These are phyloP conservation scores for Zaprionus vittiger DNA, from an alignment of 1,140 invertebrate genomes.

Conservation along the genomic window DNA sequence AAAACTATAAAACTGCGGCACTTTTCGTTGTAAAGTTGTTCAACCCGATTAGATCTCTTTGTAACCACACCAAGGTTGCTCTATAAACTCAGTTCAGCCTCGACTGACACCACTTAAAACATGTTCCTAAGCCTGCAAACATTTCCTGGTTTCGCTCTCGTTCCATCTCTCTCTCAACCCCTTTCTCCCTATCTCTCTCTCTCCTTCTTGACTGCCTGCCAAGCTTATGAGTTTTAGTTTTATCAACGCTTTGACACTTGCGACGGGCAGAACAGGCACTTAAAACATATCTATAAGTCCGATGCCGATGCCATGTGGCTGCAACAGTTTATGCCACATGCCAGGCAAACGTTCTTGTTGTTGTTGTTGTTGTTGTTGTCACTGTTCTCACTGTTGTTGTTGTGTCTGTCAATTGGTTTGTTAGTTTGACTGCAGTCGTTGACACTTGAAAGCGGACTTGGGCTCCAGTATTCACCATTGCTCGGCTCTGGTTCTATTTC, in stretches of 20 bases:
- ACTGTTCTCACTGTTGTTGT: conserved; percentile 1
- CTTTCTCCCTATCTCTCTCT: neutral
- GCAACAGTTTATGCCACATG: conserved; percentile 47
- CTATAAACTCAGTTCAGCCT: conserved; percentile 10
- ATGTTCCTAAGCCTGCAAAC: conserved; percentile 1
- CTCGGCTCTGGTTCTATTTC: conserved; percentile 23
- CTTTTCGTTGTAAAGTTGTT: conserved; percentile 1
- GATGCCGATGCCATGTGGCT: conserved; percentile 57
- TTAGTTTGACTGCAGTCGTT: conserved; percentile 72
- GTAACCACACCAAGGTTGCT: conserved; percentile 21
- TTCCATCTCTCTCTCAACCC: neutral
- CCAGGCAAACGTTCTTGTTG: conserved; percentile 28
- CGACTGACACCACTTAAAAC: conserved; percentile 15
- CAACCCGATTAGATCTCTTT: conserved; percentile 1
- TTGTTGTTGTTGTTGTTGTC: conserved; percentile 21
- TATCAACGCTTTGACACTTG: conserved; percentile 72
- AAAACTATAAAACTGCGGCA: conserved; percentile 4
- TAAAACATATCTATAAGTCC: conserved; percentile 56
- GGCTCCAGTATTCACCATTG: conserved; percentile 23
- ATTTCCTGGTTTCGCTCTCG: conserved; percentile 30
- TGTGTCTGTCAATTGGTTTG: conserved; percentile 73
- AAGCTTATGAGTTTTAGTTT: conserved; percentile 57
- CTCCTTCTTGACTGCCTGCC: conserved; percentile 13
- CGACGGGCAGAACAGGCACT: conserved; percentile 57
- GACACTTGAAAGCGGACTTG: conserved; percentile 68